phyloP scores from a whole-genome alignment of 2,113 vertebrate species.

The Calyptommatus sinebrachiatus region DNA sequence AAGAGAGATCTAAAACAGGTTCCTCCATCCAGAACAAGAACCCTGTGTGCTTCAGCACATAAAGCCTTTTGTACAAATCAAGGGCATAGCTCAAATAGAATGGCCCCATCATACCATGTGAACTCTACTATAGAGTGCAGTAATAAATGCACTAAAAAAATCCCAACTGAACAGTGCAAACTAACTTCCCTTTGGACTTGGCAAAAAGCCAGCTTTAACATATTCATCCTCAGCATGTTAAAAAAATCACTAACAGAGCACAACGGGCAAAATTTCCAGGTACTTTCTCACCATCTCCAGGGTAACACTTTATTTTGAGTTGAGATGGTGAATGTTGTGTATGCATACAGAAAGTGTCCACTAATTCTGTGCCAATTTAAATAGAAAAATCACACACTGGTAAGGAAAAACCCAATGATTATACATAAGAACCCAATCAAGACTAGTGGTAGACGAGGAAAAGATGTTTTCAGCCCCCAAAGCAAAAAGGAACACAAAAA shows the following conservation, averaged over 20 bases:
- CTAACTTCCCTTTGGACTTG: no score
- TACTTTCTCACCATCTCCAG: background rate
- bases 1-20: background rate
- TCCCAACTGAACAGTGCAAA: no score
- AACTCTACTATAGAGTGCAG: no score
- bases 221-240: background rate
- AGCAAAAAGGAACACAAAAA: background rate
- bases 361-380: background rate
- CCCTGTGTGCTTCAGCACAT: background rate
- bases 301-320: background rate
- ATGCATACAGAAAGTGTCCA: background rate
- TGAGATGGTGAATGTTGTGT: background rate
- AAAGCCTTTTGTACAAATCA: background rate
- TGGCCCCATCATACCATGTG: no score
- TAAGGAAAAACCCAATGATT: background rate
- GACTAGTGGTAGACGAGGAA: background rate
- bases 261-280: background rate
- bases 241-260: background rate
- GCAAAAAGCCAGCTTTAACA: background rate
- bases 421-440: background rate
- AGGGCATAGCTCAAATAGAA: no score
- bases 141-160: no score
- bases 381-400: background rate
- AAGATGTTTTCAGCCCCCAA: background rate
- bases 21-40: background rate